Evolutionary conservation across 1,140 invertebrate species (phyloP).

Genomic region (Medauroidea extradentata): DNA sequence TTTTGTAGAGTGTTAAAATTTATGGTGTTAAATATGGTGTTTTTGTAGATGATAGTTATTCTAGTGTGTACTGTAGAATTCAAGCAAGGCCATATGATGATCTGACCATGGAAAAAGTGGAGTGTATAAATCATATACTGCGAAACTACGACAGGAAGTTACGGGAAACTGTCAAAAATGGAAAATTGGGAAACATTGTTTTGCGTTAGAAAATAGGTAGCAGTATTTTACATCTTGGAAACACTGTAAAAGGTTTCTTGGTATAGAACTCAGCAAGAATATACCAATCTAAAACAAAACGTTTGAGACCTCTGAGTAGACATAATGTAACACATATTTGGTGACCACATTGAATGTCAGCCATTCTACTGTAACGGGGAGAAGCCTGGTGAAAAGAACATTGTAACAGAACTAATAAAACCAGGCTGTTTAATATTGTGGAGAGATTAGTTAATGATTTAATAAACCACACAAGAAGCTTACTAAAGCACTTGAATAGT

Average conservation of each 20-base stretch:
- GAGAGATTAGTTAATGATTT: constrained; percentile 9
- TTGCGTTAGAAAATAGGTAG: neutral
- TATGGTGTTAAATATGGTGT: constrained; percentile 6
- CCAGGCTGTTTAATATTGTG: constrained; percentile 5
- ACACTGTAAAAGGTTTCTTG: neutral
- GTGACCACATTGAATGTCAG: constrained; percentile 8
- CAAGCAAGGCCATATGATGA: constrained; percentile 2
- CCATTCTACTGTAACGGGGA: constrained; percentile 9
- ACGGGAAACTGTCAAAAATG: neutral
- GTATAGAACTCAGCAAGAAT: neutral
- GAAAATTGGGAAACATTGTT: neutral
- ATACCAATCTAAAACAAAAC: neutral
- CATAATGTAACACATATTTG: neutral
- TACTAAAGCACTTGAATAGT: constrained; percentile 15
- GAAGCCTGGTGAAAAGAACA: neutral
- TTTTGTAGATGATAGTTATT: no score
- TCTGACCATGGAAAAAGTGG: neutral
- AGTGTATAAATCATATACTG: neutral
- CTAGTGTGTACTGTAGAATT: constrained; percentile 10
- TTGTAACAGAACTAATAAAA: constrained; percentile 12
- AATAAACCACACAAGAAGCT: neutral
- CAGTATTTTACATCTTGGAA: neutral
- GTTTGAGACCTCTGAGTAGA: neutral
- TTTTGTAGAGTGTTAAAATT: neutral
- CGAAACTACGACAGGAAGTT: neutral